A percentile compares a stretch with the other conserved stretches of the same genome.
These are phyloP conservation scores for Eupeodes corollae DNA, from an alignment of 1,140 invertebrate species.

Conservation along the genomic window DNA sequence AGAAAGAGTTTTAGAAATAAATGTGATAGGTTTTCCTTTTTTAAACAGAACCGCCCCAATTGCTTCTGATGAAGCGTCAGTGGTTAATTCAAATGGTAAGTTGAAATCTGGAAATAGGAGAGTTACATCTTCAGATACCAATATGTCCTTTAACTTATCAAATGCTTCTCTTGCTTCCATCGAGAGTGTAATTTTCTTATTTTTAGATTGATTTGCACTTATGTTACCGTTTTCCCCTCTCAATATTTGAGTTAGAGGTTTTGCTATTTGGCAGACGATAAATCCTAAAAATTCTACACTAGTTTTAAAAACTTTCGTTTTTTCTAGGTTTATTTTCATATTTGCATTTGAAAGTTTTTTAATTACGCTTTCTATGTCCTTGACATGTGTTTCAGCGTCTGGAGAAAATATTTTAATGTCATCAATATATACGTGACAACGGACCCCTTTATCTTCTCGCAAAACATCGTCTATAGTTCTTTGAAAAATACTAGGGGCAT, in stretches of 20 bases:
- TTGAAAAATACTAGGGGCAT: background rate
- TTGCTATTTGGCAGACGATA: conserved; percentile 8
- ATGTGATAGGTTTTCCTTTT: conserved; percentile 1
- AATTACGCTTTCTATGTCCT: conserved; percentile 14
- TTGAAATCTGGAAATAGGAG: conserved; percentile 22
- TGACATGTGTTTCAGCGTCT: conserved; percentile 17
- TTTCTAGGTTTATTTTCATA: conserved; percentile 21
- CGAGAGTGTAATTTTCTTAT: background rate
- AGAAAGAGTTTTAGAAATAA: conserved; percentile 3
- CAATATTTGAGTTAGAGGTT: conserved; percentile 1
- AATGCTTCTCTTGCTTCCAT: conserved; percentile 3
- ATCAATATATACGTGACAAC: conserved; percentile 31
- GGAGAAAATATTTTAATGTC: conserved; percentile 18
- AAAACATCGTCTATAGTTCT: conserved; percentile 2
- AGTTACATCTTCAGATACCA: conserved; percentile 9
- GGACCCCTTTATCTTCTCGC: background rate
- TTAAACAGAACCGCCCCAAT: conserved; percentile 28
- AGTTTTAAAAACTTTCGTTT: conserved; percentile 22
- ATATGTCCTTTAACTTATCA: conserved; percentile 7
- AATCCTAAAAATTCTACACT: conserved; percentile 18
- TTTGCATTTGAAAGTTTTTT: conserved; percentile 14
- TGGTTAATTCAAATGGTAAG: conserved; percentile 26
- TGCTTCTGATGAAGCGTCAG: conserved; percentile 18
- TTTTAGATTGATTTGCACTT: conserved; percentile 3
- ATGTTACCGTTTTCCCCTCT: conserved; percentile 6